phyloP scores from a whole-genome alignment of 2,113 vertebrate species.

The Motacilla alba region DNA sequence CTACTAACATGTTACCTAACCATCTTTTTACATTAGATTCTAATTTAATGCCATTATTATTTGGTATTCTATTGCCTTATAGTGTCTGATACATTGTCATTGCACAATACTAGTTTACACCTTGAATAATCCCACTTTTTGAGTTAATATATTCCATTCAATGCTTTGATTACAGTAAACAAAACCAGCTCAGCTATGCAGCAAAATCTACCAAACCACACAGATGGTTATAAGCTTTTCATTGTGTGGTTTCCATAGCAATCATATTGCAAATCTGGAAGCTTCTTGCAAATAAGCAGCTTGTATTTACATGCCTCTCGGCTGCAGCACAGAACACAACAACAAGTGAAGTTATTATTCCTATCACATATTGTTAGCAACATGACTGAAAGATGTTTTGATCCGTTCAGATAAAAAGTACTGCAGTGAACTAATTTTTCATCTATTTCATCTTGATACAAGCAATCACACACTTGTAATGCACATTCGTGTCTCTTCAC shows the following conservation, averaged over 20 bases:
- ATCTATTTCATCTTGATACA: constrained; percentile 18
- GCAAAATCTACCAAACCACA: constrained; percentile 75
- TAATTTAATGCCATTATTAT: constrained; percentile 54
- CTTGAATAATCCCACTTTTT: constrained; percentile 57
- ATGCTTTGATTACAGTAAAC: constrained; percentile 78
- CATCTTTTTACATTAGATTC: not conserved
- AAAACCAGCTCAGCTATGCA: constrained; percentile 78
- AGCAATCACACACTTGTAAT: not conserved
- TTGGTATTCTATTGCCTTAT: constrained; percentile 39
- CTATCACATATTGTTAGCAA: constrained; percentile 69
- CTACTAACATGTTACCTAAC: constrained; percentile 11
- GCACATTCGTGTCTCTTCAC: not conserved
- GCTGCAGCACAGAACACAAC: constrained; percentile 69
- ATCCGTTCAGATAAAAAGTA: constrained; percentile 60
- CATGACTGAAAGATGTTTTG: constrained; percentile 63
- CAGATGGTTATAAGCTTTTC: constrained; percentile 82
- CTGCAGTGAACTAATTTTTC: constrained; percentile 43
- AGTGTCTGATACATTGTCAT: constrained; percentile 18
- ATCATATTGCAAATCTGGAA: constrained; percentile 83
- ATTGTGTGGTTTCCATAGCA: constrained; percentile 85
- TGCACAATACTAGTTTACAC: constrained; percentile 67
- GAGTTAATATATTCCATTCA: constrained; percentile 70
- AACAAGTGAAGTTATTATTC: constrained; percentile 72
- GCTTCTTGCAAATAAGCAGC: constrained; percentile 82
- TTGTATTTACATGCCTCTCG: constrained; percentile 82